Evolutionary conservation across 2,888 invertebrate genomes (phyloP).

Genomic region (Entomobrya multifasciata): DNA sequence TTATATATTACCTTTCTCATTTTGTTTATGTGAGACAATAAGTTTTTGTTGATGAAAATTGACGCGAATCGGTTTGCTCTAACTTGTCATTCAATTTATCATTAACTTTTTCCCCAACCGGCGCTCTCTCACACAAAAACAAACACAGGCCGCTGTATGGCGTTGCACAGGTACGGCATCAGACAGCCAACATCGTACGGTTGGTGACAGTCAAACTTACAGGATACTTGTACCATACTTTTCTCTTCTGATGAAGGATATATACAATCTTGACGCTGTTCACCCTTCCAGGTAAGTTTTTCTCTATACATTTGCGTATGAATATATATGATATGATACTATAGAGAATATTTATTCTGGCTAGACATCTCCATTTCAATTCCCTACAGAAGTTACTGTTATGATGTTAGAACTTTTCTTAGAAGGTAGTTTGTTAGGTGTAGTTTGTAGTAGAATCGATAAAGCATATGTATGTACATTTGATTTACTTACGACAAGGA

Average conservation of each 20-base stretch:
- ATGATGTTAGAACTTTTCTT: too few relatives aligned
- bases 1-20: not conserved
- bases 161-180: slow-evolving; percentile 86
- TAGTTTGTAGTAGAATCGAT: too few relatives aligned
- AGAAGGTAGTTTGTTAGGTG: too few relatives aligned
- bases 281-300: slow-evolving; percentile 84
- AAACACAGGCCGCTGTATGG: slow-evolving; percentile 90
- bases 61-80: slow-evolving; percentile 58
- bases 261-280: slow-evolving; percentile 84
- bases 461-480: too few relatives aligned
- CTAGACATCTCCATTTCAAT: too few relatives aligned
- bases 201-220: slow-evolving; percentile 71
- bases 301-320: too few relatives aligned
- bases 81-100: slow-evolving; percentile 65
- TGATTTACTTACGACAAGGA: too few relatives aligned
- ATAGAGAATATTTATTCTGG: too few relatives aligned
- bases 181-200: too few relatives aligned
- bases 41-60: slow-evolving; percentile 60
- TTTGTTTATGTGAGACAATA: slow-evolving; percentile 43
- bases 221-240: slow-evolving; percentile 88
- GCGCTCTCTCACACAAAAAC: too few relatives aligned
- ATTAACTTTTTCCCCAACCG: slow-evolving; percentile 66
- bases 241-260: slow-evolving; percentile 92
- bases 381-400: too few relatives aligned
- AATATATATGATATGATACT: too few relatives aligned